Percentiles rank a stretch among this genome's conserved stretches.
Conservation (phyloP, 2,888 invertebrate species). For the Agriotes lineatus region DNA sequence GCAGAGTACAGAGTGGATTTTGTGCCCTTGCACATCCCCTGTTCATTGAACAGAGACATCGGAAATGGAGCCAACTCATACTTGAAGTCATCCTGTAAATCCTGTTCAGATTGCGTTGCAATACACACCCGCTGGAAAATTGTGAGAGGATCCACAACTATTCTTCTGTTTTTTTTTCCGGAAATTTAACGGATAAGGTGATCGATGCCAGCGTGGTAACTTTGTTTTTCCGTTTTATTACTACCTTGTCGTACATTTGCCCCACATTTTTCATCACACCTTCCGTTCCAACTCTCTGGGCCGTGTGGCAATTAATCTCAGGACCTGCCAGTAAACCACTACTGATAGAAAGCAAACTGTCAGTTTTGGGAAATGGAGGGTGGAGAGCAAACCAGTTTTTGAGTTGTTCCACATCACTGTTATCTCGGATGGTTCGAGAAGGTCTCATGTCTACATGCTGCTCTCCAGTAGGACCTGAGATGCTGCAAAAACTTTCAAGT, state of each 20-base stretch:
- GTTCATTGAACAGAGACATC: conserved; percentile 10
- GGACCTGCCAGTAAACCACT: conserved; percentile 38
- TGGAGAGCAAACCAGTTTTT: conserved; percentile 40
- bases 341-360: conserved; percentile 23
- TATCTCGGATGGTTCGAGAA: conserved; percentile 33
- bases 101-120: conserved; percentile 12
- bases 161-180: conserved; percentile 9
- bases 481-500: too few relatives aligned
- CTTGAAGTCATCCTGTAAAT: conserved; percentile 6
- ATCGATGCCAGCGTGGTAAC: conserved; percentile 19
- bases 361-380: conserved; percentile 39
- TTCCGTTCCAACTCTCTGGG: conserved; percentile 28
- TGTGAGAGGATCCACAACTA: conserved; percentile 31
- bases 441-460: conserved; percentile 44
- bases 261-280: not conserved
- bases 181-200: conserved; percentile 18
- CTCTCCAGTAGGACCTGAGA: conserved; percentile 21
- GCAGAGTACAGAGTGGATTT: not conserved
- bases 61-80: conserved; percentile 17
- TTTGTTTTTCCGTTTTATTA: conserved; percentile 39
- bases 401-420: conserved; percentile 43
- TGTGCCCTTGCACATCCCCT: conserved; percentile 5
- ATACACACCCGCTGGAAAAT: conserved; percentile 35
- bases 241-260: conserved; percentile 35
- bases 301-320: conserved; percentile 40